Evolutionary conservation across 1,140 invertebrate species (phyloP), one percentile per base, ranked within the genome.

Genomic region (Caenorhabditis tropicalis): DNA sequence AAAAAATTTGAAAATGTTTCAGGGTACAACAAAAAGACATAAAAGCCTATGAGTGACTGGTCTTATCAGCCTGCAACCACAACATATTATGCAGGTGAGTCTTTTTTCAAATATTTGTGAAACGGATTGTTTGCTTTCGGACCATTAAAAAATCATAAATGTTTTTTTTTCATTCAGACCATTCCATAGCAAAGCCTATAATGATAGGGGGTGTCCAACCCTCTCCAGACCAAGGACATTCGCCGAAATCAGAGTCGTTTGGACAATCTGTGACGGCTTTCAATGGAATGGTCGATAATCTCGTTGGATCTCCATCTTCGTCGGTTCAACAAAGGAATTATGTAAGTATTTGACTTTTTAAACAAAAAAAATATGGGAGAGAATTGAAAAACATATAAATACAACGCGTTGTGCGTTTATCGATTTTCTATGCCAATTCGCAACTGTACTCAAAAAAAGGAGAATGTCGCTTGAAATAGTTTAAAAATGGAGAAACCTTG

Each of bases 231-330:
- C 36, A 39, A 9, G 65, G 65, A 39, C 65, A 74, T 46, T 74
- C 65, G n/a, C 65, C 65, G 15, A 74, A 74, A 43, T 74, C 65
- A 5, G 65, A 74, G 15, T 74, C 65, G 4, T 74, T 74, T 24
- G 65, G 65, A 10, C 36, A 43, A 43, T 74, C 65, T 7, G 65
- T 46, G 0, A 74, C 36, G 10, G 65, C 65, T n/a, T 74, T 74
- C 15, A 74, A 74, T 74, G 65, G 65, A 74, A 74, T 74, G 65
- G 65, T 74, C 15, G 65, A 74, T 74, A 74, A 74, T 74, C 36
- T 74, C 10, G 65, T 74, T 24, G 65, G 65, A 15, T 74, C 65
- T 10, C 65, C 65, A 43, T 74, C 65, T 46, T 46, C 36, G 5
- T 74, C 65, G 7, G 6, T 74, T 43, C 65, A 43, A 21, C 65